Conservation (phyloP, 2,797 vertebrate species). For the Gymnodraco acuticeps region DNA sequence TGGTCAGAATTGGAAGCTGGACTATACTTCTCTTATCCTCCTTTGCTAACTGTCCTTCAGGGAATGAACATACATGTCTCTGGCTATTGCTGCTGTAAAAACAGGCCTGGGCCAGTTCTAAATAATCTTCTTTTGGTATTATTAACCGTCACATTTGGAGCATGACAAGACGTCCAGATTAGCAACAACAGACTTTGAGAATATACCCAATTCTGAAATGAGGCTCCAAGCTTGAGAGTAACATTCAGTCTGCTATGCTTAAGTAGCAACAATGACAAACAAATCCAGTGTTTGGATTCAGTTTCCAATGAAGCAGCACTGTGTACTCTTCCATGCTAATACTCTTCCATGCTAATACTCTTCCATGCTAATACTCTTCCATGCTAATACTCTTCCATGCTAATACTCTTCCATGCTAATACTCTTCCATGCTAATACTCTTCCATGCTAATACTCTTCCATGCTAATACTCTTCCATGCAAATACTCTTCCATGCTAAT, state of each 20-base stretch:
- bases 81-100: constrained; percentile 18
- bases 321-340: no score
- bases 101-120: background rate
- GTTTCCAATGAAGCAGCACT: constrained; percentile 14
- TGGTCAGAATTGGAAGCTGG: background rate
- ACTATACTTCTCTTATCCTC: background rate
- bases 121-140: constrained; percentile 20
- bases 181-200: constrained; percentile 5
- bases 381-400: no score
- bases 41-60: background rate
- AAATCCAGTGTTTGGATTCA: constrained; percentile 34
- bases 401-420: no score
- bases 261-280: constrained; percentile 28
- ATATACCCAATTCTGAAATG: background rate
- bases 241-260: background rate
- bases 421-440: no score
- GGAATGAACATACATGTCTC: background rate
- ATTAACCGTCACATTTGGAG: constrained; percentile 20
- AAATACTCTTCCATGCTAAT: no score
- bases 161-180: constrained; percentile 6
- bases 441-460: no score
- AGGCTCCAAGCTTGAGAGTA: background rate
- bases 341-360: no score
- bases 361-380: no score
- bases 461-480: no score